Conservation (phyloP, 37 sponge, comb jelly and placozoan species). For the Bolinopsis microptera region DNA sequence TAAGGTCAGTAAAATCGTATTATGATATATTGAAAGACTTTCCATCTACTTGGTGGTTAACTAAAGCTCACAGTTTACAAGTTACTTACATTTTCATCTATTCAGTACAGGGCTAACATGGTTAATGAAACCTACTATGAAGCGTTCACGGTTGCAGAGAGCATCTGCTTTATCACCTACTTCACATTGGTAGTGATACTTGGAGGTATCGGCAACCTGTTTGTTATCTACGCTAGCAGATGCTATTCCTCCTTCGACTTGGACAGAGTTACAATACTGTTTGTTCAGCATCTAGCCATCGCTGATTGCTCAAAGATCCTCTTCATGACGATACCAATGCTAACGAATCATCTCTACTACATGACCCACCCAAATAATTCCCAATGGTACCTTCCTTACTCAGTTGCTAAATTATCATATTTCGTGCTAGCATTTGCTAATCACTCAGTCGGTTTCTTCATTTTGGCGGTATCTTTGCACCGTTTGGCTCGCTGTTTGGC, state of each 20-base stretch:
- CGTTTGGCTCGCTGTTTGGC: not conserved
- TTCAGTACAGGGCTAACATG: too few relatives aligned
- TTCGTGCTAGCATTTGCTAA: not conserved
- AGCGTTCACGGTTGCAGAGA: not conserved
- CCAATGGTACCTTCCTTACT: not conserved
- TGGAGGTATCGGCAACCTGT: not conserved
- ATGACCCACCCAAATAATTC: not conserved
- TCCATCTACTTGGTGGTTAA: too few relatives aligned
- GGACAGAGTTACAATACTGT: not conserved
- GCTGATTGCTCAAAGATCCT: not conserved
- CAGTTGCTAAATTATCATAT: not conserved
- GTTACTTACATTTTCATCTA: too few relatives aligned
- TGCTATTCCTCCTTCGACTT: not conserved
- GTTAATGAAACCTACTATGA: not conserved
- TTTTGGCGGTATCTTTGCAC: not conserved
- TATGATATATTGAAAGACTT: too few relatives aligned
- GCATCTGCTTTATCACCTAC: not conserved
- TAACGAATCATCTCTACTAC: not conserved
- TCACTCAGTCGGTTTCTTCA: not conserved
- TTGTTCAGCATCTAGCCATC: conserved; percentile 11
- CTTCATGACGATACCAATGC: not conserved
- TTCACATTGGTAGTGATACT: not conserved
- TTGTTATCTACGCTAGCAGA: not conserved
- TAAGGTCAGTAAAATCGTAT: too few relatives aligned
- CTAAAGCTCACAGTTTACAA: too few relatives aligned